Percentiles rank a stretch among this genome's conserved stretches.
Evolutionary conservation across 2,113 vertebrate species (phyloP).

Genomic region (Plotosus lineatus): DNA sequence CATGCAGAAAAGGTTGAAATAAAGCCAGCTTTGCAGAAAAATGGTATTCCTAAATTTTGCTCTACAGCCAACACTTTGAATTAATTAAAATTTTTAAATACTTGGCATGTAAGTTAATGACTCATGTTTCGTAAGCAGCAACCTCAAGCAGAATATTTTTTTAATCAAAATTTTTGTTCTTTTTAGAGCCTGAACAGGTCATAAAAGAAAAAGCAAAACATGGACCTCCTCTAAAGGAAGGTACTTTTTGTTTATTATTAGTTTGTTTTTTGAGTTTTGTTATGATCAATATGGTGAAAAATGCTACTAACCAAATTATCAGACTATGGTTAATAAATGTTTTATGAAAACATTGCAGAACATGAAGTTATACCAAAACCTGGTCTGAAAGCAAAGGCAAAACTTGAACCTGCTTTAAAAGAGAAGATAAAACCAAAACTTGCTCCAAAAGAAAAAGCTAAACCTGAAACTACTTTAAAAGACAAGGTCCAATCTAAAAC

Average conservation of each 20-base stretch:
- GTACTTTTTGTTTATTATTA: too few relatives aligned
- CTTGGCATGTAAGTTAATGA: too few relatives aligned
- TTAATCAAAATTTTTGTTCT: too few relatives aligned
- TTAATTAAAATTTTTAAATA: too few relatives aligned
- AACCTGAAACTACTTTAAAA: neutral
- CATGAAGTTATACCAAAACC: neutral
- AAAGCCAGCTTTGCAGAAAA: conserved; percentile 2
- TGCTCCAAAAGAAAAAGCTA: neutral
- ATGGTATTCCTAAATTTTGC: too few relatives aligned
- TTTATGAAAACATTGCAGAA: neutral
- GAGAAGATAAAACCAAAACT: neutral
- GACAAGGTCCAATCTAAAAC: neutral
- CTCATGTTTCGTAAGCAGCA: too few relatives aligned
- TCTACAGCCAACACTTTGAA: too few relatives aligned
- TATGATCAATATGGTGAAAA: too few relatives aligned
- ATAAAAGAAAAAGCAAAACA: neutral
- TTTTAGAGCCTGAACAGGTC: neutral
- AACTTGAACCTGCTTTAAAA: neutral
- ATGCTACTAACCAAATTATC: too few relatives aligned
- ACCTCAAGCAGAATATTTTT: too few relatives aligned
- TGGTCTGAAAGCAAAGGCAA: neutral
- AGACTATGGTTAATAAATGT: too few relatives aligned
- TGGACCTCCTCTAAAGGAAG: neutral
- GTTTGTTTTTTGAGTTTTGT: too few relatives aligned
- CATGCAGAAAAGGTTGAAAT: neutral